Evolutionary conservation across 2,797 vertebrate species (phyloP), one percentile per base, ranked within the genome.

Genomic region (Melanotaenia boesemani): DNA sequence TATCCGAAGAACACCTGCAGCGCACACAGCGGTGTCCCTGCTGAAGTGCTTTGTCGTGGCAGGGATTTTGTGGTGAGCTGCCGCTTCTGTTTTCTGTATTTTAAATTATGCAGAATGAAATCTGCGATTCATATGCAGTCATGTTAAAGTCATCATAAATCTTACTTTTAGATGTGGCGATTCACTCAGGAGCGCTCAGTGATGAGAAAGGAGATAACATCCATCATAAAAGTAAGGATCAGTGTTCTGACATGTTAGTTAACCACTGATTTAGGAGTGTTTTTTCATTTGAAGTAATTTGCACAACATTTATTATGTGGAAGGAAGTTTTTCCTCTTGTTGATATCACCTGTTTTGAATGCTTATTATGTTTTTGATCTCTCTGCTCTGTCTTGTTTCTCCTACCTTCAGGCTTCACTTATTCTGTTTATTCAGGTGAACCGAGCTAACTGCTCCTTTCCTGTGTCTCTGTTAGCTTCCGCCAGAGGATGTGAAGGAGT

Each of bases 401-500:
- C 9, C 32, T 48, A 15, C 46, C 34, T 48, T 12, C 20, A n/a
- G 46, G 20, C 32, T 24, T 2, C 60, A 24, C 37, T 20, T 54
- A 46, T 32, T 61, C 8, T 0, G 13, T 9, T 76, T 7, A 6
- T 61, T 37, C 56, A 56, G 44, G 46, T 67, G 73, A 79, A 67
- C 6, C 9, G 24, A 22, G 55, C 55, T 68, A 39, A 65, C 24
- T 22, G 2, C 9, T 68, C 50, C 13, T 79, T 75, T 80, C 70
- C 3, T 0, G 48, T 26, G 2, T 13, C 62, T 68, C 46, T 13
- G 39, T 6, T 84, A 99, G 98, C 97, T 99, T 81, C 97, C 97
- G 37, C 96, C 97, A 0, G 98, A 99, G 91, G 98, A 99, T 1
- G 98, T 99, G 86, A 99, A 97, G 87, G 98, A 99, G 89, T 98